These are phyloP conservation scores for Drosophila neonasuta DNA, from an alignment of 2,888 invertebrate genomes.

Conservation along the genomic window DNA sequence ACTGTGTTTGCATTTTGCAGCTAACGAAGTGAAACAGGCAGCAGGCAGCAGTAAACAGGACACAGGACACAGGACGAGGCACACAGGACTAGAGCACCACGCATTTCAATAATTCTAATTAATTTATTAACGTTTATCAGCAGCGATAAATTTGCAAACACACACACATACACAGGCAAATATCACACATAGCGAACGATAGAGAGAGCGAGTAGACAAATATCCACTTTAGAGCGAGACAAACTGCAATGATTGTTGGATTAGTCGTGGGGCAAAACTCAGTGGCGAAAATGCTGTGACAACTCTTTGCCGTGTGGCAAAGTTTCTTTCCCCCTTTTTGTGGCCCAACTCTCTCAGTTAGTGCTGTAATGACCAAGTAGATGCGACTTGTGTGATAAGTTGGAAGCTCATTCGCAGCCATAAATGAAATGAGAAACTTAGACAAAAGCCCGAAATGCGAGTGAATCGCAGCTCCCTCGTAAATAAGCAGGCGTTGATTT, in stretches of 20 bases:
- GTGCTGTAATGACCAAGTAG: conserved; percentile 45
- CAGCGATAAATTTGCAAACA: conserved; percentile 76
- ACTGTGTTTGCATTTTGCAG: conserved; percentile 63
- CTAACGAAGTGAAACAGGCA: conserved; percentile 27
- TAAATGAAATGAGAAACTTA: conserved; percentile 71
- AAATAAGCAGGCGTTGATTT: conserved; percentile 73
- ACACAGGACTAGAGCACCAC: conserved; percentile 42
- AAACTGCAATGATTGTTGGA: conserved; percentile 16
- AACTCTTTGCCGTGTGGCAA: conserved; percentile 29
- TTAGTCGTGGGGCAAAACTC: conserved; percentile 9
- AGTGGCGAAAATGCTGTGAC: neutral
- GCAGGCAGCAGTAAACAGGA: conserved; percentile 20
- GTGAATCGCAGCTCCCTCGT: conserved; percentile 44
- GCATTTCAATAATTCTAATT: conserved; percentile 83
- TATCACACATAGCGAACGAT: neutral
- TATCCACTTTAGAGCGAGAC: conserved; percentile 16
- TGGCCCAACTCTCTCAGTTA: conserved; percentile 24
- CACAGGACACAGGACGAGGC: conserved; percentile 36
- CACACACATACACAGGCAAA: conserved; percentile 1
- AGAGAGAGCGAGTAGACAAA: conserved; percentile 10
- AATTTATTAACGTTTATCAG: conserved; percentile 82
- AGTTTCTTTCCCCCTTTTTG: conserved; percentile 35
- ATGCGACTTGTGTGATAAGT: conserved; percentile 65
- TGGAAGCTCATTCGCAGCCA: conserved; percentile 61
- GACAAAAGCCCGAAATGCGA: conserved; percentile 17